A percentile compares a stretch with the other conserved stretches of the same genome.
phyloP scores from a whole-genome alignment of 2,888 invertebrate genomes.

The Oscheius onirici region DNA sequence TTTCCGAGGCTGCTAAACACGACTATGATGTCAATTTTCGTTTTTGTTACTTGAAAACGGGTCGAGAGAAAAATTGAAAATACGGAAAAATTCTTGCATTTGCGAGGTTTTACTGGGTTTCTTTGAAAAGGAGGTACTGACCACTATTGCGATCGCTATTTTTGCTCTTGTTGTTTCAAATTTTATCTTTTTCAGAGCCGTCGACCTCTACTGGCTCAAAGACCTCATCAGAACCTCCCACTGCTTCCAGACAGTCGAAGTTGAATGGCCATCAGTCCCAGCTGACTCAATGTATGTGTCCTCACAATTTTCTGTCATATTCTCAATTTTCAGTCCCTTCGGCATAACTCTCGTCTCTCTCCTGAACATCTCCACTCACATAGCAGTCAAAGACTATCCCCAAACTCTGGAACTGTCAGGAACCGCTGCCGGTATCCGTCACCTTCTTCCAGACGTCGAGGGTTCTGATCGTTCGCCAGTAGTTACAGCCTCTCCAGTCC shows the following conservation, averaged over 20 bases:
- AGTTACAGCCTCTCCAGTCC: constrained; percentile 34
- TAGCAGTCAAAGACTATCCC: constrained; percentile 14
- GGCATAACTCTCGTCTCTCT: constrained; percentile 41
- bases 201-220: constrained; percentile 43
- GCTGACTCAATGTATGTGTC: constrained; percentile 24
- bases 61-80: too few species aligned
- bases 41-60: too few species aligned
- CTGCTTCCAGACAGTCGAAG: constrained; percentile 44
- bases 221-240: constrained; percentile 44
- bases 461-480: constrained; percentile 39
- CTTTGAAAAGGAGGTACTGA: too few species aligned
- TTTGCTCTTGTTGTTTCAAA: too few species aligned
- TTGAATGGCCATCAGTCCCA: constrained; percentile 42
- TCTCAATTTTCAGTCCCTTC: constrained; percentile 30
- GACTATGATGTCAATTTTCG: too few species aligned
- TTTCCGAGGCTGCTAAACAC: too few species aligned
- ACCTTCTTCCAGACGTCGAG: constrained; percentile 47
- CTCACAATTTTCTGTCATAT: background rate
- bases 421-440: constrained; percentile 43
- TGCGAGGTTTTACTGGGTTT: too few species aligned
- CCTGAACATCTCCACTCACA: constrained; percentile 35
- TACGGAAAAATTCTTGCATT: too few species aligned
- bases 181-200: constrained; percentile 45
- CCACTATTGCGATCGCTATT: too few species aligned
- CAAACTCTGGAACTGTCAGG: constrained; percentile 34